Base-by-base conservation (phyloP, 2,113 vertebrate species). In the Dicentrarchus labrax region DNA sequence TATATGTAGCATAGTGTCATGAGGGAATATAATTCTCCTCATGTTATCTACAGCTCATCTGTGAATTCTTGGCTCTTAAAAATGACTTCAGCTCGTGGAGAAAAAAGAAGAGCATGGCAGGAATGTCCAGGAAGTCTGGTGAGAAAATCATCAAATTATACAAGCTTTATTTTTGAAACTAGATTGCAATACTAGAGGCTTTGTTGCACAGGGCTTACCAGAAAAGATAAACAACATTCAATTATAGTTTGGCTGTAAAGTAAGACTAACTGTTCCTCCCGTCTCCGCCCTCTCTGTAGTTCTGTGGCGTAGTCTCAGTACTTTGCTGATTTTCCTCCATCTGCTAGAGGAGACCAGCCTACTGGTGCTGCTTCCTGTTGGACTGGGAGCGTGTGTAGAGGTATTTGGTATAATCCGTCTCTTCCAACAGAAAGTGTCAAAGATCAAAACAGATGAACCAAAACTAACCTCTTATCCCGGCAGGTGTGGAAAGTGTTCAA, bases 31-130 rank as follows among this genome's bases (percentile, higher is more conserved):
- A 21, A 2, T 65, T 12, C 41, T 57, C 43, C 24, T 5, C 11
- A 1, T 53, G 15, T 80, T 41, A 76, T 78, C 76, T 92, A 4
- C 93, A 99, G 98, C 97, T 99, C 72, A 96, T 98, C 2, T 99
- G 98, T 94, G 98, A 99, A 87, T 97, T 99, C 72, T 93, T 99
- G 93, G 98, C 98, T 11, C 97, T 99, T 88, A 99, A 99, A 96
- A 99, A 99, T 62, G 98, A 99, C 82, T 96, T 99, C 89, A 97
- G 96, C 80, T 98, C 97, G 45, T 99, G 98, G 98, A 97, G 96
- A 88, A 97, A 97, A 70, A 99, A 98, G 93, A 98, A 96, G 61
- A 98, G 92, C 94, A 98, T 99, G 97, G 96, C 88, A 19, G 98
- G 98, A 43, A 97, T 98, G 96, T 99, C 98, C 54, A 96, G 96